Percentiles rank a stretch among this genome's conserved stretches.
Evolutionary conservation across 2,113 vertebrate genomes (phyloP).

Genomic region (Tor tambroides): DNA sequence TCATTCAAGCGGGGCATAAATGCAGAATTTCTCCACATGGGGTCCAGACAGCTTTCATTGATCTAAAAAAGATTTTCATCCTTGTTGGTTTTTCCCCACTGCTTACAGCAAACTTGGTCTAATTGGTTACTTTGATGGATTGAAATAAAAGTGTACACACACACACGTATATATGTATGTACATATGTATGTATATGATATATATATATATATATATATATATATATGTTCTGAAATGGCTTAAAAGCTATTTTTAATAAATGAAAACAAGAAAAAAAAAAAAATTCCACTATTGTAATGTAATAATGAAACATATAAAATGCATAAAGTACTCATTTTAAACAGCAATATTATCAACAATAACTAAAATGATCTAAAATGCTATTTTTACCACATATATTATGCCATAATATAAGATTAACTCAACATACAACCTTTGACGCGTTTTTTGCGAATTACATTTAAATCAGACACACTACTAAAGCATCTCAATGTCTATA

Average conservation of each 20-base stretch:
- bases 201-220: too few relatives aligned
- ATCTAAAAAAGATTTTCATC: conserved; percentile 40
- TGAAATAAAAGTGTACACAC: neutral
- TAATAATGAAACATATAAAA: neutral
- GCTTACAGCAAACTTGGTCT: neutral
- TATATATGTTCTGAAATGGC: neutral
- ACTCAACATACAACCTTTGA: neutral
- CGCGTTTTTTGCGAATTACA: neutral
- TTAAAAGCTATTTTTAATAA: neutral
- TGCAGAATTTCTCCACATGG: conserved; percentile 1
- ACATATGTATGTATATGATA: too few relatives aligned
- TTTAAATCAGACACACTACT: neutral
- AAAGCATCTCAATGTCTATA: neutral
- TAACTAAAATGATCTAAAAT: neutral
- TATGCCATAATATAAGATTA: neutral
- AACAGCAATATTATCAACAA: neutral
- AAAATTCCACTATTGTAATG: neutral
- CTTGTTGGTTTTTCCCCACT: neutral
- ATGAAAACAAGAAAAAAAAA: neutral
- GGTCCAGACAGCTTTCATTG: conserved; percentile 31
- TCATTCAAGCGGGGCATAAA: conserved; percentile 7
- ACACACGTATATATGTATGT: neutral
- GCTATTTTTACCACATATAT: neutral
- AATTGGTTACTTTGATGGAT: neutral
- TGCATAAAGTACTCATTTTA: neutral